Conservation (phyloP, 2,888 invertebrate species). For the Blera fallax region DNA sequence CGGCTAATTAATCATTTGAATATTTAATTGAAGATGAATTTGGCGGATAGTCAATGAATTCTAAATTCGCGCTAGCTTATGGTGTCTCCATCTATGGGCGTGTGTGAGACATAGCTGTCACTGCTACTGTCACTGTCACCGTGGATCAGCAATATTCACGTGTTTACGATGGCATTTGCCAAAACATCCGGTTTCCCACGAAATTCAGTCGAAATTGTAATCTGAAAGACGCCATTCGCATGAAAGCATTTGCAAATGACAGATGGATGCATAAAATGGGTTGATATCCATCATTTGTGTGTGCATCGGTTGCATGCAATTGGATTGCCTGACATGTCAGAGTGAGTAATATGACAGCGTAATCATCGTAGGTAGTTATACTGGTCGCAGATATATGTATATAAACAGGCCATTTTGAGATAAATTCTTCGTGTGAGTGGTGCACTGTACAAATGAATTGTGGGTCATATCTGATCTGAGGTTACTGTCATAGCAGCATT, state of each 20-base stretch:
- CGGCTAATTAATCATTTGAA: constrained; percentile 58
- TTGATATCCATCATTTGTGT: constrained; percentile 16
- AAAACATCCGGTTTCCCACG: constrained; percentile 25
- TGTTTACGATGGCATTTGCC: not conserved
- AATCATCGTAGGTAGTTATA: not conserved
- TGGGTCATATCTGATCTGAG: not conserved
- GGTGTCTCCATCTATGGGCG: constrained; percentile 32
- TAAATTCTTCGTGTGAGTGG: not conserved
- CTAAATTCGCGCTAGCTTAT: constrained; percentile 19
- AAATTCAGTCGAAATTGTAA: not conserved
- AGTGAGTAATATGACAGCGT: not conserved
- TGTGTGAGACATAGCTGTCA: not conserved
- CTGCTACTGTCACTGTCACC: constrained; percentile 1
- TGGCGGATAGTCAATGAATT: constrained; percentile 62
- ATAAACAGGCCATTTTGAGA: not conserved
- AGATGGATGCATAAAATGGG: constrained; percentile 31
- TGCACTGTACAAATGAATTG: not conserved
- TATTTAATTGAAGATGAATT: constrained; percentile 55
- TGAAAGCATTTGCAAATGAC: not conserved
- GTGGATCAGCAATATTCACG: constrained; percentile 7
- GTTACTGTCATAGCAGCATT: not conserved
- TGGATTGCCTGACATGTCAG: constrained; percentile 1
- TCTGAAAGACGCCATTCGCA: not conserved
- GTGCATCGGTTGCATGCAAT: not conserved
- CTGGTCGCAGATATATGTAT: not conserved